Evolutionary conservation across 2,888 invertebrate genomes (phyloP).

Genomic region (Agriotes lineatus): DNA sequence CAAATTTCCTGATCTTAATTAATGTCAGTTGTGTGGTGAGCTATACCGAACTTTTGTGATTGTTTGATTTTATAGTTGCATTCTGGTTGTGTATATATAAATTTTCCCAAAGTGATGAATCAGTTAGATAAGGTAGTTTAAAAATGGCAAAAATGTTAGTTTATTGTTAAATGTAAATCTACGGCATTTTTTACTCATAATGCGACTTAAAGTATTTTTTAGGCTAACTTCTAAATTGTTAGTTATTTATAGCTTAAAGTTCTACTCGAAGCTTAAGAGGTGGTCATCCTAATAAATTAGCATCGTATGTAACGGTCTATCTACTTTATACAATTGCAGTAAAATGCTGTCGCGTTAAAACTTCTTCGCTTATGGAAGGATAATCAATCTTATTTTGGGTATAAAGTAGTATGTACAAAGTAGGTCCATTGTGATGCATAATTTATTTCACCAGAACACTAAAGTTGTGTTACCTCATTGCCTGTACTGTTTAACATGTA

Average conservation of each 20-base stretch:
- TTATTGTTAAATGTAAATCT: not conserved
- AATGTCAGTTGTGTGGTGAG: no score
- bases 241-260: no score
- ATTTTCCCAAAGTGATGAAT: not conserved
- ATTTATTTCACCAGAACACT: slow-evolving; percentile 50
- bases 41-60: no score
- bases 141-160: slow-evolving; percentile 1
- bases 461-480: slow-evolving; percentile 42
- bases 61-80: no score
- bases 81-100: no score
- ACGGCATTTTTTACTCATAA: not conserved
- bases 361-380: slow-evolving; percentile 39
- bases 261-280: slow-evolving; percentile 2
- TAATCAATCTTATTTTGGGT: slow-evolving; percentile 20
- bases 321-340: not conserved
- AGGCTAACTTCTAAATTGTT: no score
- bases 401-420: slow-evolving; percentile 38
- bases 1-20: no score
- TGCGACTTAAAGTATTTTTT: not conserved
- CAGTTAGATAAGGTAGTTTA: slow-evolving; percentile 4
- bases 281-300: slow-evolving; percentile 23
- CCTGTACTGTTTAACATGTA: slow-evolving; percentile 61
- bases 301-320: not conserved
- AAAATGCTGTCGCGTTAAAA: not conserved
- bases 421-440: slow-evolving; percentile 47